Evolutionary conservation across 2,888 invertebrate genomes (phyloP), one percentile per base, ranked within the genome.

Genomic region (Lysandra bellargus): DNA sequence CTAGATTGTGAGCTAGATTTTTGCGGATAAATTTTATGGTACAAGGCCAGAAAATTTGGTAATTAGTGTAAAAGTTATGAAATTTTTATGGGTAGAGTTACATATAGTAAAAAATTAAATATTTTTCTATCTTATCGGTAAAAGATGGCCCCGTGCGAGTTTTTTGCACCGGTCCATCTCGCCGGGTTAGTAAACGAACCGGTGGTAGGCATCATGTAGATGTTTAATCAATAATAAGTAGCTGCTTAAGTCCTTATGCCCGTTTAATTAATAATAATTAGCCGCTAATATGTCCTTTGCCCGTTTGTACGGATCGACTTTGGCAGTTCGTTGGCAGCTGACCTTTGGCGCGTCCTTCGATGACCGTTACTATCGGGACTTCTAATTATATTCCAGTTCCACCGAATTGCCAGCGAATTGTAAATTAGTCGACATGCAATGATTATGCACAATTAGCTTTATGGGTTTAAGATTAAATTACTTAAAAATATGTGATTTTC

Each of bases 301-400:
- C 73, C 79, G 44, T 79, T 75, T 79, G 64, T 61, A 64, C 79
- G 61, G 14, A 75, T 64, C 61, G 79, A 79, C 79, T 79, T 79
- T 79, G 79, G 9, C 44, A 75, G 79, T 23, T 79, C 75, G 61
- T 33, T 30, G 79, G 30, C 75, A 17, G 23, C 49, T 75, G 75
- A 74, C 79, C 79, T 64, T 61, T 76, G 53, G 1, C 40, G 9
- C 17, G 76, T 76, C 76, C 76, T 76, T 76, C 57, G 6, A 17
- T 44, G 57, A 30, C 76, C 76, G 76, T 30, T 76, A 57, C 76
- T 30, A 75, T 49, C 49, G 30, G 49, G 17, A 69, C 4, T 37
- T 17, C 30, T 9, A 64, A 64, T 64, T 64, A 30, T 30, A 30
- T 69, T 69, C 14, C 12, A 69, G 14, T 69, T 69, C 14, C 12